Percentiles rank a stretch among this genome's conserved stretches.
phyloP scores from a whole-genome alignment of 2,113 vertebrate species.

The Campylorhamphus procurvoides region DNA sequence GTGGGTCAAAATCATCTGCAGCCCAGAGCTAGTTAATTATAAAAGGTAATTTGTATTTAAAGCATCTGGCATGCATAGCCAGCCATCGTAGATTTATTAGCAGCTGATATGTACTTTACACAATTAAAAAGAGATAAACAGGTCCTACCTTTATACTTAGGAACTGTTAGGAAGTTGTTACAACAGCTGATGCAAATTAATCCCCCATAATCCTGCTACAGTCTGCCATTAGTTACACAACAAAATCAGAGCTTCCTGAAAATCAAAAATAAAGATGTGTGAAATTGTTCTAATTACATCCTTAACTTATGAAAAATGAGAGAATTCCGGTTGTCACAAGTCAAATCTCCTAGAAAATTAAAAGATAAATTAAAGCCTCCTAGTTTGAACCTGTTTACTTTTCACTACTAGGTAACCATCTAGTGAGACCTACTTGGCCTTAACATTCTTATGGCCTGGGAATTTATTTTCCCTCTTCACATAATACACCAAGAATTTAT shows the following conservation, averaged over 20 bases:
- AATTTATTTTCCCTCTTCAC: background rate
- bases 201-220: conserved; percentile 42
- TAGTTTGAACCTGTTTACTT: background rate
- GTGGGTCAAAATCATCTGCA: background rate
- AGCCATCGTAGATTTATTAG: conserved; percentile 21
- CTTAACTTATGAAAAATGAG: conserved; percentile 10
- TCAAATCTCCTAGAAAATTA: conserved; percentile 12
- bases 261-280: conserved; percentile 42
- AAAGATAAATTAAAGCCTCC: background rate
- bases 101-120: background rate
- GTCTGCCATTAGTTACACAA: conserved; percentile 39
- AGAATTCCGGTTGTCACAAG: background rate
- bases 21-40: background rate
- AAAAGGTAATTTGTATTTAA: conserved; percentile 21
- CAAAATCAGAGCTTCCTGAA: conserved; percentile 45
- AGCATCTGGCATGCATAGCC: background rate
- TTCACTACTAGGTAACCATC: background rate
- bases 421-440: background rate
- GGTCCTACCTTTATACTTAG: conserved; percentile 37
- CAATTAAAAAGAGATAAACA: conserved; percentile 51
- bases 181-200: conserved; percentile 62
- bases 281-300: conserved; percentile 49
- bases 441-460: background rate
- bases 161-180: conserved; percentile 49
- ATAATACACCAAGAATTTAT: background rate